Conservation (phyloP, 35 echinoderm and acorn worm genomes). For the Hemicentrotus pulcherrimus region DNA sequence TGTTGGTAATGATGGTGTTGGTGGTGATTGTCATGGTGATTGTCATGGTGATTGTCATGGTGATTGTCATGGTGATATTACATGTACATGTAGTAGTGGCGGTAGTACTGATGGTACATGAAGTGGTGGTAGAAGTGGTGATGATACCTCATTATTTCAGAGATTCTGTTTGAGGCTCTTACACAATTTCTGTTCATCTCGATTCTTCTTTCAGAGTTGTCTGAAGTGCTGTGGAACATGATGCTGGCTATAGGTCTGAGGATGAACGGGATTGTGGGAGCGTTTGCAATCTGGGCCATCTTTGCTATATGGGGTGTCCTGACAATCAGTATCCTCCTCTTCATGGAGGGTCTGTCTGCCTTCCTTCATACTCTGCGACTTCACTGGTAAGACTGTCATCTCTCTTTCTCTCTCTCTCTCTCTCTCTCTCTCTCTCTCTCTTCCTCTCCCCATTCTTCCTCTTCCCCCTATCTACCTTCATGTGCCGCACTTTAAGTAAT, state of each 20-base stretch:
- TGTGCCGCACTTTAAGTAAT: no score
- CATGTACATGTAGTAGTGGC: not conserved
- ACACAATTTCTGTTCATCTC: not conserved
- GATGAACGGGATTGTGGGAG: conserved; percentile 51
- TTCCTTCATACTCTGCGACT: conserved; percentile 96
- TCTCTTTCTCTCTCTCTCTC: not conserved
- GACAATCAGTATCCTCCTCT: conserved; percentile 78
- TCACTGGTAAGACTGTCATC: conserved; percentile 80
- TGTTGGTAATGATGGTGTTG: not conserved
- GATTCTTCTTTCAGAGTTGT: conserved; percentile 68
- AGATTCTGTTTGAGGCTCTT: no score
- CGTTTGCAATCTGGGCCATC: conserved; percentile 67
- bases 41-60: no score
- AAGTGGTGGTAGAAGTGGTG: no score
- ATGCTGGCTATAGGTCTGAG: conserved; percentile 68
- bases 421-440: not conserved
- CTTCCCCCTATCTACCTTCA: no score
- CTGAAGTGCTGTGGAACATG: conserved; percentile 94
- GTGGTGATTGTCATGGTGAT: no score
- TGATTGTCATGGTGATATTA: no score
- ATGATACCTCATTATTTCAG: no score
- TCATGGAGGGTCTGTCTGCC: conserved; percentile 96
- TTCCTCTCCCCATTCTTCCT: no score
- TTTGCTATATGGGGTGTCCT: conserved; percentile 87
- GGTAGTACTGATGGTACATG: not conserved